Conservation (phyloP, 2,113 vertebrate genomes). For the Actinemys pallida region DNA sequence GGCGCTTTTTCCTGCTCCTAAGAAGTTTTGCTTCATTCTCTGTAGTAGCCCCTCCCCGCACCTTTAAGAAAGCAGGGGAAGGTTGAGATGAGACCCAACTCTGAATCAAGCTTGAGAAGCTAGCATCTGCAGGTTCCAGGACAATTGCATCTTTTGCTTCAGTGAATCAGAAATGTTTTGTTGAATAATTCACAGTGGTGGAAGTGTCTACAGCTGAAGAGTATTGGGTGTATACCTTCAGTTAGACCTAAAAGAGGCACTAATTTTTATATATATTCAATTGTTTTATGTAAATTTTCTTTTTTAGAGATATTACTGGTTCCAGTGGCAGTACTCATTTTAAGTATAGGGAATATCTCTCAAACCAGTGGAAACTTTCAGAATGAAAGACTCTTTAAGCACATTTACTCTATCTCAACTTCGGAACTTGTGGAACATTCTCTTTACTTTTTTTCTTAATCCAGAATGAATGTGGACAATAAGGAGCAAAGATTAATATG, state of each 20-base stretch:
- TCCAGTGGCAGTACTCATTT: not conserved
- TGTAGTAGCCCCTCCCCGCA: not conserved
- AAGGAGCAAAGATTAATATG: no score
- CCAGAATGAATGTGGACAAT: no score
- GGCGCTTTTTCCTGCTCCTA: not conserved
- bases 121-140: slow-evolving; percentile 27
- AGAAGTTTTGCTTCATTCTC: not conserved
- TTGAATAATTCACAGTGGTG: slow-evolving; percentile 19
- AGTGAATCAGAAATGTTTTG: slow-evolving; percentile 60
- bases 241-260: not conserved
- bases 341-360: not conserved
- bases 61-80: slow-evolving; percentile 23
- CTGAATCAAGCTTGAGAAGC: not conserved
- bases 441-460: no score
- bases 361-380: not conserved
- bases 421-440: no score
- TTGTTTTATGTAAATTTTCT: not conserved
- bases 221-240: not conserved
- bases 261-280: not conserved
- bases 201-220: slow-evolving; percentile 24
- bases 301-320: not conserved
- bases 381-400: no score
- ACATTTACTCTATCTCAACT: no score
- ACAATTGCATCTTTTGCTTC: slow-evolving; percentile 58
- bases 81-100: not conserved